Evolutionary conservation across 2,797 vertebrate species (phyloP), one percentile per base, ranked within the genome.

Genomic region (Halcyon chelicuti): DNA sequence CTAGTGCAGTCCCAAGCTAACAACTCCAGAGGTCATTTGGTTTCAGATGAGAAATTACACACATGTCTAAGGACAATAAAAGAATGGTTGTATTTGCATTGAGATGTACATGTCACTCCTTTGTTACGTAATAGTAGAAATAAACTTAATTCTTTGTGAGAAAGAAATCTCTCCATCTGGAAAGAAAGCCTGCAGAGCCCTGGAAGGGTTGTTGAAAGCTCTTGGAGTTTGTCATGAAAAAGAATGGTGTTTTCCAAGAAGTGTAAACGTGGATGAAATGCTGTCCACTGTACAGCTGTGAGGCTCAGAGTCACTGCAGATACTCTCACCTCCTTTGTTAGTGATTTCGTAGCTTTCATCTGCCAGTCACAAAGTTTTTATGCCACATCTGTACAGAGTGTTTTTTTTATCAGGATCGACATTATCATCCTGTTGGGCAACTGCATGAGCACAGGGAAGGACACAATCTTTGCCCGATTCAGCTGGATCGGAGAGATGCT

Each of bases 1-100:
- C 63, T 71, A 14, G 19, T 71, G 60, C 28, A 73, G 31, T 86
- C 58, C 39, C n/a, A 81, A 63, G 16, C 33, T 77, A 91, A 57
- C 28, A 88, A 5, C 35, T 90, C 31, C 23, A 60, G 47, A 82
- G 44, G 35, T 90, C 67, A 40, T 85, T 73, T 94, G 88, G 52
- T 77, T 93, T 89, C 68, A 92, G 86, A 66, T 63, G 81, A 94
- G 77, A 52, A 80, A 49, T 55, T 78, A n/a, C 57, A 47, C 16
- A 9, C 25, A 5, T 74, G 83, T 70, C 71, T 5, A 1, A 84
- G 66, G 26, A 21, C 83, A 55, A 37, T 67, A 72, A 88, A 91
- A 83, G 35, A 54, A 13, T 2, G 1, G 40, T 54, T 87, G 42
- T 7, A 55, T 87, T 91, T 94, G 80, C 79, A 47, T 33, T 52